These are phyloP conservation scores for Chloroclystis v-ata DNA, from an alignment of 2,888 invertebrate species.

Conservation along the genomic window DNA sequence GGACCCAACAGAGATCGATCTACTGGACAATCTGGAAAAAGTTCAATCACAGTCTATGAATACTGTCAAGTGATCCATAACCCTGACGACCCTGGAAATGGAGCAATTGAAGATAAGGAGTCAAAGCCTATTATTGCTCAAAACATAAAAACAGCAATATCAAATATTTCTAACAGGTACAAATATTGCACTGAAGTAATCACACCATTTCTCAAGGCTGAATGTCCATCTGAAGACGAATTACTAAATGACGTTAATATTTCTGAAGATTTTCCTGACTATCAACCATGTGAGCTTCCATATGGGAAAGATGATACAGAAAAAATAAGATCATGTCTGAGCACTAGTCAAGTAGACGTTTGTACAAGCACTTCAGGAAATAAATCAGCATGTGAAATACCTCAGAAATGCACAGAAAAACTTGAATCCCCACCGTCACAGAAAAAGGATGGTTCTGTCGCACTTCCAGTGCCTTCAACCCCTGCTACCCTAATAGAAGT, in stretches of 20 bases:
- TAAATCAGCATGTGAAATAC: not conserved
- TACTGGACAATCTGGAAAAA: slow-evolving; percentile 21
- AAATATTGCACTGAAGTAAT: slow-evolving; percentile 48
- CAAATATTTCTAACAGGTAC: slow-evolving; percentile 29
- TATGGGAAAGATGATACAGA: slow-evolving; percentile 13
- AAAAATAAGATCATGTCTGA: slow-evolving; percentile 4
- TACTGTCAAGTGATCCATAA: slow-evolving; percentile 39
- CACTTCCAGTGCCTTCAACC: too few relatives aligned
- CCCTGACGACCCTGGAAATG: slow-evolving; percentile 29
- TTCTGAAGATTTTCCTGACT: slow-evolving; percentile 36
- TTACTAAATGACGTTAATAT: slow-evolving; percentile 32
- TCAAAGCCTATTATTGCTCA: too few relatives aligned
- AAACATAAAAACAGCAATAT: slow-evolving; percentile 1
- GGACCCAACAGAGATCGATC: too few relatives aligned
- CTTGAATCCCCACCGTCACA: too few relatives aligned
- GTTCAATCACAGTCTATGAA: slow-evolving; percentile 35
- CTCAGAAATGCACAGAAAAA: too few relatives aligned
- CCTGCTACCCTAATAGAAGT: too few relatives aligned
- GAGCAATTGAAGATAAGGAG: slow-evolving; percentile 24
- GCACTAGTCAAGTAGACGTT: slow-evolving; percentile 19
- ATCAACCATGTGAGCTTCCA: slow-evolving; percentile 28
- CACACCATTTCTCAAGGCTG: slow-evolving; percentile 39
- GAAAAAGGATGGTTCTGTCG: too few relatives aligned
- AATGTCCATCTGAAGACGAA: slow-evolving; percentile 35
- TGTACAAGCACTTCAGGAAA: slow-evolving; percentile 2